phyloP scores from a whole-genome alignment of 2,113 vertebrate species.

The Vulpes ferrilata region DNA sequence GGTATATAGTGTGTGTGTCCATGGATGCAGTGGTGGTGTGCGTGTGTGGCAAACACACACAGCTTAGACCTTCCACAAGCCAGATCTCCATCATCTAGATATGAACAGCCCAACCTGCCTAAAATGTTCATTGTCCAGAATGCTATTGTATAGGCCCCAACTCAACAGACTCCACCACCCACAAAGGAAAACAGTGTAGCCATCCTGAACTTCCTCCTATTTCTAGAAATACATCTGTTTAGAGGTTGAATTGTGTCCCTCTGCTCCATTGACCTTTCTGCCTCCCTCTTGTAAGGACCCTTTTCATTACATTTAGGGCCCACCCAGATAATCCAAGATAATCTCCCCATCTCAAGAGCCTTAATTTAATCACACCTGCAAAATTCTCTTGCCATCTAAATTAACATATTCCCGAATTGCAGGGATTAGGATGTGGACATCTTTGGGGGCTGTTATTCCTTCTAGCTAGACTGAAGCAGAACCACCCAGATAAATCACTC shows the following conservation, averaged over 20 bases:
- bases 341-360: not conserved
- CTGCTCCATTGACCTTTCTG: rapidly evolving
- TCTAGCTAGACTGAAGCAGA: not conserved
- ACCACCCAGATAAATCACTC: too few relatives aligned
- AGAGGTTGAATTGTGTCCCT: not conserved
- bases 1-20: not conserved
- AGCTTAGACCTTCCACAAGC: not conserved
- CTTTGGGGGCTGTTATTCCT: not conserved
- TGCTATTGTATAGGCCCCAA: not conserved
- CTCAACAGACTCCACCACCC: not conserved
- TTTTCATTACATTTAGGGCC: not conserved
- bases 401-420: not conserved
- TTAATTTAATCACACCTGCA: not conserved
- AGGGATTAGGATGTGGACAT: too few relatives aligned
- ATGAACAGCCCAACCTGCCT: not conserved
- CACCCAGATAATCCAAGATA: not conserved
- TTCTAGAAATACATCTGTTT: not conserved
- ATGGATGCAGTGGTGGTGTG: not conserved
- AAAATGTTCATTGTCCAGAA: not conserved
- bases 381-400: not conserved
- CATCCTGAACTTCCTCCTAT: not conserved
- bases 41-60: rapidly evolving
- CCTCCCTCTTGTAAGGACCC: not conserved
- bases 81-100: not conserved
- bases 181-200: not conserved